phyloP scores from a whole-genome alignment of 2,113 vertebrate species.

The Dunckerocampus dactyliophorus region DNA sequence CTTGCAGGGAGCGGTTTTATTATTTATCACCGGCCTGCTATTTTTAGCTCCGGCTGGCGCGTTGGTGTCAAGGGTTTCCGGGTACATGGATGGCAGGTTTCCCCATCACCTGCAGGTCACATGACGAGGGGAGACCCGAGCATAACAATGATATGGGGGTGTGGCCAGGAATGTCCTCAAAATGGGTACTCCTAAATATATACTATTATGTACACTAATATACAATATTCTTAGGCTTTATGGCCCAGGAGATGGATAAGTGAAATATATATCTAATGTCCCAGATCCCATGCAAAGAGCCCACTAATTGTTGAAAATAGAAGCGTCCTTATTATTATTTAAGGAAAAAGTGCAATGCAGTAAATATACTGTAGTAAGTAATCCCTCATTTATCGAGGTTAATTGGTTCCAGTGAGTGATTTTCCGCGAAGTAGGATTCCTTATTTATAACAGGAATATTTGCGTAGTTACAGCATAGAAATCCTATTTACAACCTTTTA shows the following conservation, averaged over 20 bases:
- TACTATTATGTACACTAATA: background rate
- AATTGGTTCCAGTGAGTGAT: too few relatives aligned
- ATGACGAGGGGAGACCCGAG: slow-evolving; percentile 45
- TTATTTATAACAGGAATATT: too few relatives aligned
- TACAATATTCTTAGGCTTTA: background rate
- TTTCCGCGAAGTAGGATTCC: too few relatives aligned
- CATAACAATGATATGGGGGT: background rate
- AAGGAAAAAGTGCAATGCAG: too few relatives aligned
- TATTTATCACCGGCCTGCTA: slow-evolving; percentile 59
- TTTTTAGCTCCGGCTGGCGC: slow-evolving; percentile 55
- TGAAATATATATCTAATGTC: too few relatives aligned
- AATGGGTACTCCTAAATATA: background rate
- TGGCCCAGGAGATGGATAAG: background rate
- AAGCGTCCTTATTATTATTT: too few relatives aligned
- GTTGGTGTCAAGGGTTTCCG: slow-evolving; percentile 61
- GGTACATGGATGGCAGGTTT: slow-evolving; percentile 62
- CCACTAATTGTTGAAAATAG: too few relatives aligned
- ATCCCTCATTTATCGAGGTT: too few relatives aligned
- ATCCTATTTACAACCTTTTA: too few relatives aligned
- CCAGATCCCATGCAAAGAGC: too few relatives aligned
- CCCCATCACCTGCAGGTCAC: slow-evolving; percentile 59
- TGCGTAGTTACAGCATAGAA: too few relatives aligned
- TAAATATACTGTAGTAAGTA: too few relatives aligned
- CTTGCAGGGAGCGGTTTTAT: slow-evolving; percentile 57
- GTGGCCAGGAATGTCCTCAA: slow-evolving; percentile 23